Conservation (phyloP, 2,113 vertebrate species). For the Macquaria ambigua region DNA sequence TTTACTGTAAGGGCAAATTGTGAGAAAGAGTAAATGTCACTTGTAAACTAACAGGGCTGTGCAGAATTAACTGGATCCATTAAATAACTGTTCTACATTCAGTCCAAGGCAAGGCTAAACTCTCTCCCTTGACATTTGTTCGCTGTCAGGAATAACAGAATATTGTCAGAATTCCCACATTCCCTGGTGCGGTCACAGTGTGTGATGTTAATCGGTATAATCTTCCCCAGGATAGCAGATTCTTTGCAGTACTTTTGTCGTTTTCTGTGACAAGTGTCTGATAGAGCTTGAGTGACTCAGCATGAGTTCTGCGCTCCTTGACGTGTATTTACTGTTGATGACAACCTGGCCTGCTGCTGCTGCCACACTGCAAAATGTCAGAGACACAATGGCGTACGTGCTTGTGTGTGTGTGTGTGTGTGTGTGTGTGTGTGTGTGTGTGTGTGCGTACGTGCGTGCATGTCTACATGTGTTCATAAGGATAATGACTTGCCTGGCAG, state of each 20-base stretch:
- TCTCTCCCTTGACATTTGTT: neutral
- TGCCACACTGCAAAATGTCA: conserved; percentile 50
- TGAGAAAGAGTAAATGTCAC: neutral
- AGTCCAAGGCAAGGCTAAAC: neutral
- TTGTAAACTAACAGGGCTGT: neutral
- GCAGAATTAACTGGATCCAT: neutral
- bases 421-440: conserved; percentile 12
- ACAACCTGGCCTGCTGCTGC: conserved; percentile 48
- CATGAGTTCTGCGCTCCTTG: conserved; percentile 43
- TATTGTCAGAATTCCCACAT: conserved; percentile 14
- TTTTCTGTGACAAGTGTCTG: conserved; percentile 48
- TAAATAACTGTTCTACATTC: neutral
- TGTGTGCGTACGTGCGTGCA: neutral
- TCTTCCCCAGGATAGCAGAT: conserved; percentile 11
- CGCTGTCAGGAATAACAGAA: conserved; percentile 11
- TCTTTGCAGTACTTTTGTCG: conserved; percentile 28
- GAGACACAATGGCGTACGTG: conserved; percentile 19
- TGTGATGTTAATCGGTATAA: neutral
- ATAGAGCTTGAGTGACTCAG: conserved; percentile 55
- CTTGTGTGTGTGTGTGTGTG: neutral
- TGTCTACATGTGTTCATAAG: conserved; percentile 29
- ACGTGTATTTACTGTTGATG: conserved; percentile 55
- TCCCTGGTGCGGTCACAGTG: neutral
- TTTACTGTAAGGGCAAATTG: neutral
- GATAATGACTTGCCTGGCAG: conserved; percentile 61